A percentile compares a stretch with the other conserved stretches of the same genome.
Evolutionary conservation across 2,888 invertebrate genomes (phyloP).

Genomic region (Tipula confusa): DNA sequence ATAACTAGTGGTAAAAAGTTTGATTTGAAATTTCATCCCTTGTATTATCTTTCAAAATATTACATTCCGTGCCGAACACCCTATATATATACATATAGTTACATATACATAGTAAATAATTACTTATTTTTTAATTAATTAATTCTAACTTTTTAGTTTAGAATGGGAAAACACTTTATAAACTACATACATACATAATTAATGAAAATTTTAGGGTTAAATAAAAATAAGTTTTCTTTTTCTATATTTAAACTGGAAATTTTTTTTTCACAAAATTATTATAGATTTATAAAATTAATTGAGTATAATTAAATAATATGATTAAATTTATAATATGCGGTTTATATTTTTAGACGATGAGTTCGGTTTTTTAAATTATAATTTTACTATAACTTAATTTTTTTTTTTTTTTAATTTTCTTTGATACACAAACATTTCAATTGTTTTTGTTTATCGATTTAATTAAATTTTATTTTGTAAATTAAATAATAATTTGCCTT

Average conservation of each 20-base stretch:
- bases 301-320: background rate
- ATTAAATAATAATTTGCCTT: background rate
- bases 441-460: background rate
- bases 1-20: too few species aligned
- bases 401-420: background rate
- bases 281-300: background rate
- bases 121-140: background rate
- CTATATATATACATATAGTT: too few species aligned
- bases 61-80: too few species aligned
- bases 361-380: background rate
- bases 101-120: background rate
- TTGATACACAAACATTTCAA: background rate
- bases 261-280: background rate
- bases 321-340: background rate
- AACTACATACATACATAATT: background rate
- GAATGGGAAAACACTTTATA: slow-evolving; percentile 20
- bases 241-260: background rate
- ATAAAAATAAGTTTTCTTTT: background rate
- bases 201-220: background rate
- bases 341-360: background rate
- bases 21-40: too few species aligned
- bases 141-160: background rate
- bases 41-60: too few species aligned
- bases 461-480: background rate
- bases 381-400: too few species aligned